Evolutionary conservation across 2,113 vertebrate species (phyloP).

Genomic region (Peromyscus californicus): DNA sequence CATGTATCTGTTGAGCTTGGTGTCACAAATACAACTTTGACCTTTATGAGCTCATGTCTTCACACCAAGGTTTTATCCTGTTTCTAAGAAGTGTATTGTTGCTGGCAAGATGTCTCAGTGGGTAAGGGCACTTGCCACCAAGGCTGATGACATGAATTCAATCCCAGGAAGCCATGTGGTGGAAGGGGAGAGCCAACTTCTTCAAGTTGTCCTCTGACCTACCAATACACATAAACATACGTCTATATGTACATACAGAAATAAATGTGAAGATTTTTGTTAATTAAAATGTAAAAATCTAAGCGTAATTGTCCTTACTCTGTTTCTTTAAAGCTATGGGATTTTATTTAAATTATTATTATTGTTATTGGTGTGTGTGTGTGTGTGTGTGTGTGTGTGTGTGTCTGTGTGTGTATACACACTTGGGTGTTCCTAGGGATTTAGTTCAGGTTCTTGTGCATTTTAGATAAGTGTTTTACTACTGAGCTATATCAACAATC

Average conservation of each 20-base stretch:
- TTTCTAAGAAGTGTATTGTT: neutral
- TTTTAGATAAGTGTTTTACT: neutral
- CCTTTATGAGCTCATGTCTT: neutral
- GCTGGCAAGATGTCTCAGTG: neutral
- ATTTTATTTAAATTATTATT: constrained; percentile 27
- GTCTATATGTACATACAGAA: neutral
- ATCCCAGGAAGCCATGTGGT: too few species aligned
- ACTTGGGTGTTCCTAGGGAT: neutral
- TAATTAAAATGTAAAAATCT: constrained; percentile 36
- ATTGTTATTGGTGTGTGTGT: neutral
- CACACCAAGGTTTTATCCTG: neutral
- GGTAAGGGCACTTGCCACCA: neutral
- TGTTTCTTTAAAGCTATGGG: neutral
- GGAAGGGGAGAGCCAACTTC: neutral
- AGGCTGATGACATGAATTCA: neutral
- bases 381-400: neutral
- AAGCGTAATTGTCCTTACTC: constrained; percentile 17
- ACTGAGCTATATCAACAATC: neutral
- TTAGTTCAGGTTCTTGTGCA: neutral
- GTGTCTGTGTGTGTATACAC: neutral
- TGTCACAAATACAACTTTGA: neutral
- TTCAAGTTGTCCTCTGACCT: neutral
- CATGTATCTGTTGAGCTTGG: neutral
- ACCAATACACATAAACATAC: neutral
- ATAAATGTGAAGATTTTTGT: neutral